Percentiles rank a stretch among this genome's conserved stretches.
These are phyloP conservation scores for Drosophila teissieri DNA, from an alignment of 1,140 invertebrate species.

Conservation along the genomic window DNA sequence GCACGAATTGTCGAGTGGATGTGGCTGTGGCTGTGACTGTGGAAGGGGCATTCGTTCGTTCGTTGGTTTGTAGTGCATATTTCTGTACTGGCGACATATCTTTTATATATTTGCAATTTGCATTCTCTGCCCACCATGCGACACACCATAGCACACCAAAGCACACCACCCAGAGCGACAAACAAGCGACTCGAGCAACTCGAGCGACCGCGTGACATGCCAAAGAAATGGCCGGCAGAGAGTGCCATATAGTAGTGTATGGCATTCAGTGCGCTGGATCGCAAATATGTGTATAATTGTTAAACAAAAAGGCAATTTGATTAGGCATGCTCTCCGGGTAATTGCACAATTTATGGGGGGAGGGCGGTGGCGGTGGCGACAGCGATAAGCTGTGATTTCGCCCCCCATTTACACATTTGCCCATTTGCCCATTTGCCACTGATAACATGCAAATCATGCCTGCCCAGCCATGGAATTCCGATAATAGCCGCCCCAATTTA, in stretches of 20 bases:
- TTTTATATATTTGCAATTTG: conserved; percentile 44
- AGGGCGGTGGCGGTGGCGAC: not conserved
- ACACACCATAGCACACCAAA: not conserved
- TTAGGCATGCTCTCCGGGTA: conserved; percentile 39
- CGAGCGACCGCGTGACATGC: conserved; percentile 62
- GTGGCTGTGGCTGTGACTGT: too few species aligned
- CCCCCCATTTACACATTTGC: not conserved
- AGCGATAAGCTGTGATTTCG: conserved; percentile 43
- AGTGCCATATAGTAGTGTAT: conserved; percentile 5
- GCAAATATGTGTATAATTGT: conserved; percentile 33
- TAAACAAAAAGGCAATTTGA: conserved; percentile 42
- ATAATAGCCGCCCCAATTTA: conserved; percentile 22
- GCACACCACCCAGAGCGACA: conserved; percentile 30
- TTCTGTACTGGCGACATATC: conserved; percentile 49
- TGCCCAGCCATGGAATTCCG: conserved; percentile 16
- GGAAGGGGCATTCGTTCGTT: conserved; percentile 10
- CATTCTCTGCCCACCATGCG: conserved; percentile 22
- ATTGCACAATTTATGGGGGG: conserved; percentile 35
- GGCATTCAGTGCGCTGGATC: conserved; percentile 9
- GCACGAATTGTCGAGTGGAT: conserved; percentile 41
- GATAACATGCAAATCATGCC: conserved; percentile 33
- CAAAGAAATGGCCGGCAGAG: conserved; percentile 54
- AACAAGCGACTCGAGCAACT: conserved; percentile 48
- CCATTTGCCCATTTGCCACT: conserved; percentile 1
- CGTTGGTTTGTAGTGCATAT: conserved; percentile 35